Evolutionary conservation across 2,113 vertebrate species (phyloP), one percentile per base, ranked within the genome.

Genomic region (Centrocercus urophasianus): DNA sequence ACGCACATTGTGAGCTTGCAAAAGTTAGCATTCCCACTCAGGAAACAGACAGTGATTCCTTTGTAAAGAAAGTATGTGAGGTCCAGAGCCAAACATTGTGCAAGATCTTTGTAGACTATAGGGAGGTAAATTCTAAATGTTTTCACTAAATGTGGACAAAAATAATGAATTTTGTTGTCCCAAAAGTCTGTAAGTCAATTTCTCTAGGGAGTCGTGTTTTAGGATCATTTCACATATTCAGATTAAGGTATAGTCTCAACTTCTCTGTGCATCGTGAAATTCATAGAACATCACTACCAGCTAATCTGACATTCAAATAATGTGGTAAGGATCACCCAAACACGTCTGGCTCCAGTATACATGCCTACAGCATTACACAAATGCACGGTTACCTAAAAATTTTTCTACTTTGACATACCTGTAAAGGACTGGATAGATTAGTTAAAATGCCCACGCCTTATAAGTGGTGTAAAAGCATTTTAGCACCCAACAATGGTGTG

Each of bases 401-500:
- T 94, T 64, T 94, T 93, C 59, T 90, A 2, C 86, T 92, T 88
- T 34, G 71, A 28, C 48, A 28, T 63, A 42, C 20, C 20, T 59
- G 52, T 87, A 67, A 48, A 67, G 67, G 89, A 43, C 73, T 86
- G 66, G 66, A 89, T 75, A 75, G 78, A 80, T 85, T 84, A 93
- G 40, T 54, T 84, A 59, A 90, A 90, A 93, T n/a, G 60, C 43
- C 89, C 24, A 0, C 88, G 78, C 56, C 69, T 93, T 90, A 84
- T 91, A 93, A 97, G 90, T 93, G 83, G 66, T 52, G 57, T 93
- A 90, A 93, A 97, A 88, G 77, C 88, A 76, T 83, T 97, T 93
- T 91, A 94, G 59, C 93, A 82, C 93, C 94, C 95, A 93, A 95
- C 93, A 95, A 95, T 95, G 63, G 95, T 95, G 93, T 92, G 95